Conservation (phyloP, 2,113 vertebrate species). For the Castor canadensis region DNA sequence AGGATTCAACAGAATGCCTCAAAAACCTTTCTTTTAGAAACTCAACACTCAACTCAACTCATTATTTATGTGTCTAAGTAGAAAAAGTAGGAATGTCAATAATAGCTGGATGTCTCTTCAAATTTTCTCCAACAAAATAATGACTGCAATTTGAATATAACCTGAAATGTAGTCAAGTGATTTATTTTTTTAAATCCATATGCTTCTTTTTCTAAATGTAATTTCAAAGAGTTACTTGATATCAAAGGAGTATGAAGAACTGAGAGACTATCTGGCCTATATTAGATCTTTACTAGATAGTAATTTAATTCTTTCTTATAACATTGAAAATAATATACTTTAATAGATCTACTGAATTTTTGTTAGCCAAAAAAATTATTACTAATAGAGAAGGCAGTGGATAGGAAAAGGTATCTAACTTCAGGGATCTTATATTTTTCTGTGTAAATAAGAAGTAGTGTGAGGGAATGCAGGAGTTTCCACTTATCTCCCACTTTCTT, state of each 20-base stretch:
- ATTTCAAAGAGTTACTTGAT: background rate
- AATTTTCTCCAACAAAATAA: slow-evolving; percentile 3
- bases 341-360: background rate
- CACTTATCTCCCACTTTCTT: background rate
- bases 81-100: background rate
- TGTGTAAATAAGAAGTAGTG: background rate
- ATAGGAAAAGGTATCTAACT: background rate
- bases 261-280: background rate
- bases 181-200: slow-evolving; percentile 10
- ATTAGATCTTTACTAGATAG: background rate
- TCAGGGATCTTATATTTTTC: background rate
- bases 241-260: background rate
- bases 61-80: background rate
- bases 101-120: background rate
- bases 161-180: background rate
- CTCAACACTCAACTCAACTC: background rate
- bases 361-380: background rate
- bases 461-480: background rate
- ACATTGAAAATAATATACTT: slow-evolving; percentile 3
- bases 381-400: background rate
- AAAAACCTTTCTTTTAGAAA: slow-evolving; percentile 18
- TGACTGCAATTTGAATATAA: background rate
- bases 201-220: background rate
- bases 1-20: slow-evolving; percentile 9
- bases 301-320: slow-evolving; percentile 14